phyloP scores from a whole-genome alignment of 2,113 vertebrate genomes.

The Semnornis frantzii region DNA sequence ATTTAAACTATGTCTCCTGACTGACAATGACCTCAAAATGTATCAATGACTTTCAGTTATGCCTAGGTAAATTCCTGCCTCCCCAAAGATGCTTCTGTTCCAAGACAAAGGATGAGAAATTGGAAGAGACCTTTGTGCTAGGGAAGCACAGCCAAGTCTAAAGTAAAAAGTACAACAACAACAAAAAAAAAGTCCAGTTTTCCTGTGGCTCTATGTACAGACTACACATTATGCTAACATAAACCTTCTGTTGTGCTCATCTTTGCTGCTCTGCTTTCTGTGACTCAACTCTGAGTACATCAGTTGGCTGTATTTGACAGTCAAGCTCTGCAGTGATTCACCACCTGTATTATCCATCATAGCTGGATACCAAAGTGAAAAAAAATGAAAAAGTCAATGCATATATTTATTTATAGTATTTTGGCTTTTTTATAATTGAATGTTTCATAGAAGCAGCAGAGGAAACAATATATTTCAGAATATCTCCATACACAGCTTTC shows the following conservation, averaged over 20 bases:
- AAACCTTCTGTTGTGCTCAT: constrained; percentile 40
- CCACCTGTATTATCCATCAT: neutral
- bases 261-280: neutral
- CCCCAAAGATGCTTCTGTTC: neutral
- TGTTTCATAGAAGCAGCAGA: neutral
- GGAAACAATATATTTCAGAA: constrained; percentile 8
- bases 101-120: neutral
- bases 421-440: neutral
- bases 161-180: constrained; percentile 9
- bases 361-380: neutral
- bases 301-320: neutral
- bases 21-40: neutral
- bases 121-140: neutral
- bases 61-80: neutral
- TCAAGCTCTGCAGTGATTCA: neutral
- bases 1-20: neutral
- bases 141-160: constrained; percentile 1
- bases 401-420: neutral
- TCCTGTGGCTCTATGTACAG: neutral
- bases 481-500: neutral
- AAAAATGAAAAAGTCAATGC: neutral
- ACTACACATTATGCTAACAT: constrained; percentile 7
- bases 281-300: neutral
- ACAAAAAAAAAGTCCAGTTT: neutral
- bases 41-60: neutral